Conservation (phyloP, 2,888 invertebrate genomes). For the Chrysolina americana region DNA sequence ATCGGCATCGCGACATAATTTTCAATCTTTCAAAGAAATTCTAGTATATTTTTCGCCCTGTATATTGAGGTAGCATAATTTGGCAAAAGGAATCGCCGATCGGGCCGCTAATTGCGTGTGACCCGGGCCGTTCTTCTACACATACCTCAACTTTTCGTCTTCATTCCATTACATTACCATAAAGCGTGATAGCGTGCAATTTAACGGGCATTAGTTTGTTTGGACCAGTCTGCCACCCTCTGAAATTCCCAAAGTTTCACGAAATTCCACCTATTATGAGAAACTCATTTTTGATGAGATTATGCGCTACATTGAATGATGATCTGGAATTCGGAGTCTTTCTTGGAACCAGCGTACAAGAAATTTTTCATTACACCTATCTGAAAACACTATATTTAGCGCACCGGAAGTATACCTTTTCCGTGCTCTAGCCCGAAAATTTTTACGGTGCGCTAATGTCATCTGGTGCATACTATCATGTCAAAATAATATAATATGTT, state of each 20-base stretch:
- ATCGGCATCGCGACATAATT: no score
- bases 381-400: no score
- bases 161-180: slow-evolving; percentile 47
- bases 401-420: no score
- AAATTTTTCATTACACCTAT: no score
- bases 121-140: slow-evolving; percentile 31
- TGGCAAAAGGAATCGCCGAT: slow-evolving; percentile 14
- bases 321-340: neutral
- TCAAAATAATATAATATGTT: no score
- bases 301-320: neutral
- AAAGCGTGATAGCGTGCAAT: slow-evolving; percentile 49
- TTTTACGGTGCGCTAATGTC: no score
- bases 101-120: slow-evolving; percentile 39
- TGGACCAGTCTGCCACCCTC: slow-evolving; percentile 39
- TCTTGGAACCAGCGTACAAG: neutral
- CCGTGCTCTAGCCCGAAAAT: no score
- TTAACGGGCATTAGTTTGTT: slow-evolving; percentile 46
- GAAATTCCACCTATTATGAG: slow-evolving; percentile 42
- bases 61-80: slow-evolving; percentile 5
- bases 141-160: slow-evolving; percentile 23
- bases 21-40: neutral
- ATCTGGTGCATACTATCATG: no score
- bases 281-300: slow-evolving; percentile 26
- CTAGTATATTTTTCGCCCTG: neutral
- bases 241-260: slow-evolving; percentile 33